Percentiles rank a stretch among this genome's conserved stretches.
phyloP scores from a whole-genome alignment of 1,140 invertebrate species.

The Drosophila pseudoobscura region DNA sequence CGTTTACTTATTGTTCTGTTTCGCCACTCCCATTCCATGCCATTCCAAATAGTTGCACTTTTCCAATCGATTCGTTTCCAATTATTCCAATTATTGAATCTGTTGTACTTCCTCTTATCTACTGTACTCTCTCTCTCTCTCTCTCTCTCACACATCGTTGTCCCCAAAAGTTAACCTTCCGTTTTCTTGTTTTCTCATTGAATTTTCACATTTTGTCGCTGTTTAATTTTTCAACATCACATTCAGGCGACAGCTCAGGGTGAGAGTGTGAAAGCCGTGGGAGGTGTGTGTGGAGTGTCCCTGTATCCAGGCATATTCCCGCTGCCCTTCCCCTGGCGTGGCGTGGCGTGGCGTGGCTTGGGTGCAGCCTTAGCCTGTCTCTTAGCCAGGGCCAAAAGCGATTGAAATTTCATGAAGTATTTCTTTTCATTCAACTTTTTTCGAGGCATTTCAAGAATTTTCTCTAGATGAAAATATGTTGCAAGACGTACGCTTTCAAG shows the following conservation, averaged over 20 bases:
- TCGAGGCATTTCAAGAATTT: conserved; percentile 5
- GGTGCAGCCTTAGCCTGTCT: too few relatives aligned
- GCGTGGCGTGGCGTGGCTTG: too few relatives aligned
- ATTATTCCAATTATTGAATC: too few relatives aligned
- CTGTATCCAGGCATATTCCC: too few relatives aligned
- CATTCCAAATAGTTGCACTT: too few relatives aligned
- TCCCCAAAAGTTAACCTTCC: not conserved
- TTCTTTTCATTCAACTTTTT: not conserved
- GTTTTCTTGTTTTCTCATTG: conserved; percentile 19
- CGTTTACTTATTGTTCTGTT: too few relatives aligned
- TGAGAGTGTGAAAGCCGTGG: too few relatives aligned
- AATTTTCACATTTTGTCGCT: conserved; percentile 24
- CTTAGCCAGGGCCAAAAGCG: conserved; percentile 6
- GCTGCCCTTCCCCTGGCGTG: too few relatives aligned
- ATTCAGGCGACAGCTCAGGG: conserved; percentile 20
- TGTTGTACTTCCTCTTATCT: too few relatives aligned
- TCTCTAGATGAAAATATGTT: not conserved
- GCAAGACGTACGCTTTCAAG: too few relatives aligned
- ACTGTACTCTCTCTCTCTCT: not conserved
- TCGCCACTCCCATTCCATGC: too few relatives aligned
- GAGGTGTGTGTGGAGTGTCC: not conserved
- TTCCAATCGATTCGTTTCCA: too few relatives aligned
- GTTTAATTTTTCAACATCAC: conserved; percentile 43
- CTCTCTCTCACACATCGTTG: not conserved
- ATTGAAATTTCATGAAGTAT: conserved; percentile 28